Percentiles rank a stretch among this genome's conserved stretches.
Conservation (phyloP, 2,113 vertebrate species). For the Tenrec ecaudatus region DNA sequence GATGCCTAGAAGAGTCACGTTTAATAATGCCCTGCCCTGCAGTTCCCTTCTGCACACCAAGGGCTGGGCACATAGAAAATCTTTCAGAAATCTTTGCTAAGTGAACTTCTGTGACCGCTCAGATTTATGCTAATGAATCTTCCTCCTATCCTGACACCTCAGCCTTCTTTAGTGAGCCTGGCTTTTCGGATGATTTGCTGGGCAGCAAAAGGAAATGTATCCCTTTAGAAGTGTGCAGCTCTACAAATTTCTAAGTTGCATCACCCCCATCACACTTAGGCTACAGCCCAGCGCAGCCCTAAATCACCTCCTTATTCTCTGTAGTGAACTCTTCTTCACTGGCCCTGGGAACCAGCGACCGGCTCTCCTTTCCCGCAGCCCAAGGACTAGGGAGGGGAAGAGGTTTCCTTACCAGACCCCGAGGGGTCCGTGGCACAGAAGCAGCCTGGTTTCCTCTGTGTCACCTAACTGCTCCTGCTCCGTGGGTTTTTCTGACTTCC, state of each 20-base stretch:
- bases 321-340: accelerated
- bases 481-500: background rate
- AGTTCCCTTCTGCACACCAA: no score
- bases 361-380: background rate
- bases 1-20: no score
- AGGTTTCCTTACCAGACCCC: background rate
- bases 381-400: background rate
- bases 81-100: background rate
- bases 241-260: background rate
- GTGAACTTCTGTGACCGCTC: background rate
- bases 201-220: background rate
- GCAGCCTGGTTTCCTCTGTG: background rate
- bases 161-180: no score
- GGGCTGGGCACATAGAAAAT: no score
- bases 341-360: background rate
- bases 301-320: background rate
- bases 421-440: background rate
- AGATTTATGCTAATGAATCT: background rate
- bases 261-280: background rate
- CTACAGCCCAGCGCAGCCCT: background rate
- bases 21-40: no score
- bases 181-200: no score
- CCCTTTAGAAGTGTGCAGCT: background rate
- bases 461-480: background rate
- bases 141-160: no score